Percentiles rank a stretch among this genome's conserved stretches.
These are phyloP conservation scores for Nycticryphes semicollaris DNA, from an alignment of 2,113 vertebrate species.

Conservation along the genomic window DNA sequence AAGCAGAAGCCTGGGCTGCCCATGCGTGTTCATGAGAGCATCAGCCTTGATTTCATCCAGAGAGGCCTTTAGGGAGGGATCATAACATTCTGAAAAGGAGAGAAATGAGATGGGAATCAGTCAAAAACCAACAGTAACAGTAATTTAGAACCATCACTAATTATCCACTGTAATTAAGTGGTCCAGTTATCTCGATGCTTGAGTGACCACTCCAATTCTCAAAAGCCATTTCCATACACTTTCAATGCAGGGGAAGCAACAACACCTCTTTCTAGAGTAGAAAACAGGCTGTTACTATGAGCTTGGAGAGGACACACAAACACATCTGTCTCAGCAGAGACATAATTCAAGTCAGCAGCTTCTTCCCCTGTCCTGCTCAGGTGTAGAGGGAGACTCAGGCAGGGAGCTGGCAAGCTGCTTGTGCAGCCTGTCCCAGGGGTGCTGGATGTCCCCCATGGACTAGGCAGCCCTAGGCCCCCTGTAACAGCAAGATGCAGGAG, in stretches of 20 bases:
- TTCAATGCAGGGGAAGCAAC: background rate
- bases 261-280: background rate
- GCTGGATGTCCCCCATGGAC: background rate
- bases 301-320: background rate
- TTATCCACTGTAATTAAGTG: background rate
- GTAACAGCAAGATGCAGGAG: rapidly evolving
- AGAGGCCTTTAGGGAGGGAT: background rate
- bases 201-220: background rate
- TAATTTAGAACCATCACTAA: background rate
- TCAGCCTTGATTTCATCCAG: background rate
- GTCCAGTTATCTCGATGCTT: background rate
- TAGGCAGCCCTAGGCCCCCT: background rate
- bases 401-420: background rate
- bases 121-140: background rate
- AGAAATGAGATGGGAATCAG: background rate
- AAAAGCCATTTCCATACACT: background rate
- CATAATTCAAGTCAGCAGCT: background rate
- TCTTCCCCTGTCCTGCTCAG: background rate
- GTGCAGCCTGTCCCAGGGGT: background rate
- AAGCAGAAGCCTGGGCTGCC: background rate
- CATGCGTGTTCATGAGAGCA: background rate
- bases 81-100: background rate
- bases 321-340: background rate
- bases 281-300: background rate
- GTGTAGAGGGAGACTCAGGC: rapidly evolving